Evolutionary conservation across 1,140 invertebrate species (phyloP).

Genomic region (Drosophila gunungcola): DNA sequence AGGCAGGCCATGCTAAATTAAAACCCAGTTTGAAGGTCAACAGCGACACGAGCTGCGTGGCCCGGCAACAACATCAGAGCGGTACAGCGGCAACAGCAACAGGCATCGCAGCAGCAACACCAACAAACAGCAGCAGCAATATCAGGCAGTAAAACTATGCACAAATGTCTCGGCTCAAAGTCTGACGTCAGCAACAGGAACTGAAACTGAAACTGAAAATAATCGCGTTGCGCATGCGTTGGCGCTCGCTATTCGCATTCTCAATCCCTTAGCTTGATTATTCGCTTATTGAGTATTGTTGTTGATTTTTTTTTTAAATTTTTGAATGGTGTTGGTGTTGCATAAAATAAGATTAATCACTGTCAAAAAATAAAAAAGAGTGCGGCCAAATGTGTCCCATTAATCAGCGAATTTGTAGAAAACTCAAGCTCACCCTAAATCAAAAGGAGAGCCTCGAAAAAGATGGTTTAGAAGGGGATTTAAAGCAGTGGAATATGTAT

Average conservation of each 20-base stretch:
- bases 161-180: constrained; percentile 42
- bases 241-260: constrained; percentile 36
- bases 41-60: constrained; percentile 77
- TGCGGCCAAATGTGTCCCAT: constrained; percentile 30
- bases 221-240: constrained; percentile 52
- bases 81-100: constrained; percentile 14
- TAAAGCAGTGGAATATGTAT: neutral
- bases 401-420: constrained; percentile 22
- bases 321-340: constrained; percentile 30
- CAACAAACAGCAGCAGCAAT: constrained; percentile 19
- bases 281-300: constrained; percentile 4
- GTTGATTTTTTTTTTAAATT: neutral
- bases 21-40: constrained; percentile 81
- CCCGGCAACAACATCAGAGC: constrained; percentile 55
- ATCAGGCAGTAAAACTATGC: constrained; percentile 56
- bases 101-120: neutral
- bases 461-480: neutral
- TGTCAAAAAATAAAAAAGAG: constrained; percentile 7
- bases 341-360: constrained; percentile 47
- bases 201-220: constrained; percentile 44
- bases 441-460: neutral
- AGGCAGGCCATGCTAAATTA: constrained; percentile 74
- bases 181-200: constrained; percentile 51
- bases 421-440: constrained; percentile 3
- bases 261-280: constrained; percentile 2